These are phyloP conservation scores for Armadillidium nasatum DNA, from an alignment of 1,140 invertebrate genomes.

Conservation along the genomic window DNA sequence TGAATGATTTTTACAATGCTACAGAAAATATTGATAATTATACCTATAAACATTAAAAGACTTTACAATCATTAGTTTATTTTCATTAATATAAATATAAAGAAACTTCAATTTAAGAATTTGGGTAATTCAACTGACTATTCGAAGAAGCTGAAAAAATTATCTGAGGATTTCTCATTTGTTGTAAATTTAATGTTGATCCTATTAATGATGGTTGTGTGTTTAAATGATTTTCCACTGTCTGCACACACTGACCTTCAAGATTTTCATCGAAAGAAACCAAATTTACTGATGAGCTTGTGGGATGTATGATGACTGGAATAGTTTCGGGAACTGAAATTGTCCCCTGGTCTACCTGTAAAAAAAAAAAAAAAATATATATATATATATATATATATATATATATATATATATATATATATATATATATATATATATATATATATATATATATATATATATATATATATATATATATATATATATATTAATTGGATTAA, in stretches of 20 bases:
- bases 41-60: too few species aligned
- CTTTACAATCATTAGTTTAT: too few species aligned
- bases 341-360: not conserved
- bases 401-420: too few species aligned
- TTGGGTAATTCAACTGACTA: not conserved
- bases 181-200: not conserved
- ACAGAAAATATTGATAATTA: too few species aligned
- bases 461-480: too few species aligned
- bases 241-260: not conserved
- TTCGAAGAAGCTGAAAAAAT: not conserved
- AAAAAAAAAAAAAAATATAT: not conserved
- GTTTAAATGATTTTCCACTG: not conserved
- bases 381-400: too few species aligned
- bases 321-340: not conserved
- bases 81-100: too few species aligned
- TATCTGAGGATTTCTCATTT: not conserved
- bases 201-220: not conserved
- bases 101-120: not conserved
- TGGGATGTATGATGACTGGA: not conserved
- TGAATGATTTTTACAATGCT: too few species aligned
- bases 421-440: too few species aligned
- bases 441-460: too few species aligned
- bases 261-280: not conserved
- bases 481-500: too few species aligned
- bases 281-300: not conserved